A percentile compares a stretch with the other conserved stretches of the same genome.
These are phyloP conservation scores for Cephalopterus ornatus DNA, from an alignment of 2,113 vertebrate genomes.

Conservation along the genomic window DNA sequence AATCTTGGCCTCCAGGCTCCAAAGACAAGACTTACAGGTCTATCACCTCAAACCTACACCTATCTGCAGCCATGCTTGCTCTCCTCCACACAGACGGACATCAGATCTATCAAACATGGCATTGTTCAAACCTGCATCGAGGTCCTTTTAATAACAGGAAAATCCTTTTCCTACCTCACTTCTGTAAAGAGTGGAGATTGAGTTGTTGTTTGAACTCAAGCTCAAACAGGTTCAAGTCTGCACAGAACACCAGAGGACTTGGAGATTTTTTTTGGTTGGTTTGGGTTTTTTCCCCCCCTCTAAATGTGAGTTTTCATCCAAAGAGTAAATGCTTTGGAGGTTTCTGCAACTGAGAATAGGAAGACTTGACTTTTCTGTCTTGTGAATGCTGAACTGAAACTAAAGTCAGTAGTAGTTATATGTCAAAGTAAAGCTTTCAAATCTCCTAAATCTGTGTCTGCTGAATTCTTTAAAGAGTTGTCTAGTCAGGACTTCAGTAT, in stretches of 20 bases:
- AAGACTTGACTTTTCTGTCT: neutral
- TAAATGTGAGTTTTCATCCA: neutral
- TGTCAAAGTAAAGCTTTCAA: neutral
- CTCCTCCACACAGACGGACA: neutral
- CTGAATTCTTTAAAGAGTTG: neutral
- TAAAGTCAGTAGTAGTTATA: neutral
- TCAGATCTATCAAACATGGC: neutral
- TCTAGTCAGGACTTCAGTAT: neutral
- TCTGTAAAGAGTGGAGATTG: neutral
- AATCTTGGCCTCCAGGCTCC: neutral
- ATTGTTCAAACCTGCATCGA: neutral
- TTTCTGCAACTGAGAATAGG: neutral
- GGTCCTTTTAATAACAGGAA: neutral
- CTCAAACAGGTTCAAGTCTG: neutral
- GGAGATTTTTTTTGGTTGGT: neutral
- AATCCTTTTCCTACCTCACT: neutral
- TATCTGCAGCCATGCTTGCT: neutral
- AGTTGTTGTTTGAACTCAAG: neutral
- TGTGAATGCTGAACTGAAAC: neutral
- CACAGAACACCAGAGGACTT: neutral
- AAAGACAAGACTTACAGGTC: slow-evolving; percentile 15
- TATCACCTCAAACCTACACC: neutral
- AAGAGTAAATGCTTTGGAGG: neutral
- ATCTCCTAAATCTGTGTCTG: neutral
- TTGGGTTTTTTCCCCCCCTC: neutral